Base-by-base conservation (phyloP, 2,797 vertebrate species). In the Sebastolobus altivelis region DNA sequence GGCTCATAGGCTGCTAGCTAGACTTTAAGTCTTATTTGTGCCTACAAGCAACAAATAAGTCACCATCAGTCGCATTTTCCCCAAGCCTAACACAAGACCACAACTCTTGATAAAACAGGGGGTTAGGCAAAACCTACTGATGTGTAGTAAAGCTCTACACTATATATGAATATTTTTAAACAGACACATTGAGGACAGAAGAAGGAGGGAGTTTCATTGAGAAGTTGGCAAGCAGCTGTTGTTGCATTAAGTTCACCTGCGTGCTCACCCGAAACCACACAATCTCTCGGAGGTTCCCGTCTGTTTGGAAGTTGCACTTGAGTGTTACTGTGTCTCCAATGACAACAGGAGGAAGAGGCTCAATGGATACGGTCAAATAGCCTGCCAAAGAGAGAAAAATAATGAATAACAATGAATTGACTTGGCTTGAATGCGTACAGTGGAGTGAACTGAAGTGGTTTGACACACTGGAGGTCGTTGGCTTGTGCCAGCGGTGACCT, bases 231-330 rank as follows among this genome's bases (percentile, higher is more conserved):
- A 35, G 22, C 13, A 43, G 49, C 27, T 43, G 12, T 20, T 40
- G 37, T 4, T 33, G 59, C 67, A 80, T 77, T n/a, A 54, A 25
- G 68, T 82, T 84, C 38, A 88, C 83, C 75, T 79, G 82, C 5
- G 65, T 10, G 56, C 97, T 97, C 94, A 98, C 97, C 96, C 96
- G 94, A 93, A 98, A 99, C 98, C 97, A 98, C 73, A 97, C 97
- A 14, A 99, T 97, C 91, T 99, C 98, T 27, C 97, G 83, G 94
- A 99, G 97, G 82, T 96, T 96, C 25, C 98, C 97, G 4, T 99
- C 97, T 0, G 98, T 98, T 91, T 96, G 97, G 95, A 98, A 98
- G 95, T 97, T 98, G 90, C 98, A 99, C 95, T 97, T 98, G 79
- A 99, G 91, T 8, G 97, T 97, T 79, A 99, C 97, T 0, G 97